These are phyloP conservation scores for Thereva unica DNA, from an alignment of 2,888 invertebrate species.

Conservation along the genomic window DNA sequence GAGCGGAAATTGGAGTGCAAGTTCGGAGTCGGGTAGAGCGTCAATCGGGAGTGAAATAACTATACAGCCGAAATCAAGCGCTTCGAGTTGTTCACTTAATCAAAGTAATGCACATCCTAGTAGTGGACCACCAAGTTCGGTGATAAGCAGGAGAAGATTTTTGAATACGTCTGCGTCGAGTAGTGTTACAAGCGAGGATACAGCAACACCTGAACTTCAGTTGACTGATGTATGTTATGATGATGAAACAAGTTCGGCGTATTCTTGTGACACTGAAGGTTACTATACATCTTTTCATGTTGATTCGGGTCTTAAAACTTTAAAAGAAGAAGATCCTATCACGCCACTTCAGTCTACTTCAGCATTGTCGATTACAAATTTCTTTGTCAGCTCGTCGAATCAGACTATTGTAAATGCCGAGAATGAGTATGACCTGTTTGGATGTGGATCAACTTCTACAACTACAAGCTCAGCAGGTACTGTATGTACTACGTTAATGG, in stretches of 20 bases:
- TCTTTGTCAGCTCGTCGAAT: conserved; percentile 71
- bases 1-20: conserved; percentile 94
- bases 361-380: conserved; percentile 66
- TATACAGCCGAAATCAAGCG: conserved; percentile 70
- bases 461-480: conserved; percentile 90
- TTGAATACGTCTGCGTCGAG: conserved; percentile 78
- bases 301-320: conserved; percentile 88
- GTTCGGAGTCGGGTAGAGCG: conserved; percentile 84
- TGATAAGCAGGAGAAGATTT: conserved; percentile 68
- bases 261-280: conserved; percentile 95
- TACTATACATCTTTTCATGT: conserved; percentile 97
- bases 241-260: conserved; percentile 88
- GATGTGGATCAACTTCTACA: conserved; percentile 88
- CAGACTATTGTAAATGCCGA: conserved; percentile 75
- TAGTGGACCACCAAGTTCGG: conserved; percentile 69
- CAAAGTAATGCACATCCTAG: conserved; percentile 58
- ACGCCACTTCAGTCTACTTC: conserved; percentile 74
- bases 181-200: conserved; percentile 83
- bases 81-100: conserved; percentile 72
- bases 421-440: conserved; percentile 88
- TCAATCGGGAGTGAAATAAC: conserved; percentile 84
- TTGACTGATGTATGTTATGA: conserved; percentile 75
- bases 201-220: conserved; percentile 77
- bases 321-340: conserved; percentile 76
- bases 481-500: conserved; percentile 81